Evolutionary conservation across 2,797 vertebrate genomes (phyloP).

Genomic region (Natrix natrix): DNA sequence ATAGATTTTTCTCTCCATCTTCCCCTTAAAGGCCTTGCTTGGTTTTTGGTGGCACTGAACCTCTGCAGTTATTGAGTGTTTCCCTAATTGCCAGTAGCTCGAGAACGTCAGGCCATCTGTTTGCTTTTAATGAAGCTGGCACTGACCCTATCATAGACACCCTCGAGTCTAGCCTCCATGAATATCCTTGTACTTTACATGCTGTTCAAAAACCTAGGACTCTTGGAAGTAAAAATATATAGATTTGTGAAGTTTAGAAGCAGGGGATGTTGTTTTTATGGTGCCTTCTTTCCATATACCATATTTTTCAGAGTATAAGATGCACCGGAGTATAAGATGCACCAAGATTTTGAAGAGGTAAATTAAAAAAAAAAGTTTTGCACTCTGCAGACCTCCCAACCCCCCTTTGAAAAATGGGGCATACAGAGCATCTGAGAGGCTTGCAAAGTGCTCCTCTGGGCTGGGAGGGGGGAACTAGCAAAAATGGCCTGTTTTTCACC

Average conservation of each 20-base stretch:
- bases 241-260: not conserved
- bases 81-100: not conserved
- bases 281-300: not conserved
- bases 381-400: no score
- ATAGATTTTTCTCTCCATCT: not conserved
- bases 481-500: no score
- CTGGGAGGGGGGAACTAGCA: no score
- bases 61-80: not conserved
- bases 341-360: no score
- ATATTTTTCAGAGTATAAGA: no score
- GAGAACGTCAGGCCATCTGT: not conserved
- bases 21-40: not conserved
- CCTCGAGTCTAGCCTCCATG: not conserved
- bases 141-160: not conserved
- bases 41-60: not conserved
- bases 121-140: not conserved
- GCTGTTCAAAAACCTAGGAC: not conserved
- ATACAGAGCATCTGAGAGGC: no score
- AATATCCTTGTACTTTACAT: not conserved
- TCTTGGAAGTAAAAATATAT: not conserved
- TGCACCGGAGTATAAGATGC: no score
- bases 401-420: no score
- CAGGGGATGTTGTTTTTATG: not conserved
- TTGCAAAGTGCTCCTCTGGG: no score
- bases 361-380: no score